Percentiles rank a stretch among this genome's conserved stretches.
These are phyloP conservation scores for Diloba caeruleocephala DNA, from an alignment of 2,888 invertebrate species.

Conservation along the genomic window DNA sequence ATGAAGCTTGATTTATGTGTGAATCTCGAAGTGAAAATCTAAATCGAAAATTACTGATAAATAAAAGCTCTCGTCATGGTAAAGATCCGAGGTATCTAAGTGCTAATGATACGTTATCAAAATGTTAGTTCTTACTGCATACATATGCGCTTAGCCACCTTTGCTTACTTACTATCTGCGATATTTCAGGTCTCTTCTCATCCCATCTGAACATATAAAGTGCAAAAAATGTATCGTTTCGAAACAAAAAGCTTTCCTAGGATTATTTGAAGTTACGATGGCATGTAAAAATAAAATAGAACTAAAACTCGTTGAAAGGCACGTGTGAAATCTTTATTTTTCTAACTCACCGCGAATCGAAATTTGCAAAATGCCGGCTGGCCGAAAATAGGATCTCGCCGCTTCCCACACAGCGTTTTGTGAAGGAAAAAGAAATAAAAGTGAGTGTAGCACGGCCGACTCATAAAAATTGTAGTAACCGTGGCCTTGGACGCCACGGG, in stretches of 20 bases:
- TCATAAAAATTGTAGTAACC: constrained; percentile 81
- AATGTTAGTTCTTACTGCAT: too few relatives aligned
- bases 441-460: constrained; percentile 62
- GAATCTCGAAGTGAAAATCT: too few relatives aligned
- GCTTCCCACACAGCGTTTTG: constrained; percentile 68
- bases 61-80: too few relatives aligned
- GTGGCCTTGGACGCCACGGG: constrained; percentile 60
- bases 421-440: constrained; percentile 67
- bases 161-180: too few relatives aligned
- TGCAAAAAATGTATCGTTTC: constrained; percentile 35
- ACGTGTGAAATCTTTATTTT: constrained; percentile 73
- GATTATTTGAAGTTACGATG: constrained; percentile 48
- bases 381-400: constrained; percentile 76
- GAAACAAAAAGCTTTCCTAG: constrained; percentile 44
- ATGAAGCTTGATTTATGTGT: too few relatives aligned
- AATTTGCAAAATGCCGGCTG: constrained; percentile 75
- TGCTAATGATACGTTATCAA: too few relatives aligned
- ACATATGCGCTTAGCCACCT: too few relatives aligned
- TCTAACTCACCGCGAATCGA: constrained; percentile 66
- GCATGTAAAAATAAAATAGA: constrained; percentile 39
- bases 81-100: too few relatives aligned
- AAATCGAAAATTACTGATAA: too few relatives aligned
- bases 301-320: constrained; percentile 46
- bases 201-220: too few relatives aligned
- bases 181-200: too few relatives aligned